Conservation (phyloP, 2,888 invertebrate species). For the Noctua janthina region DNA sequence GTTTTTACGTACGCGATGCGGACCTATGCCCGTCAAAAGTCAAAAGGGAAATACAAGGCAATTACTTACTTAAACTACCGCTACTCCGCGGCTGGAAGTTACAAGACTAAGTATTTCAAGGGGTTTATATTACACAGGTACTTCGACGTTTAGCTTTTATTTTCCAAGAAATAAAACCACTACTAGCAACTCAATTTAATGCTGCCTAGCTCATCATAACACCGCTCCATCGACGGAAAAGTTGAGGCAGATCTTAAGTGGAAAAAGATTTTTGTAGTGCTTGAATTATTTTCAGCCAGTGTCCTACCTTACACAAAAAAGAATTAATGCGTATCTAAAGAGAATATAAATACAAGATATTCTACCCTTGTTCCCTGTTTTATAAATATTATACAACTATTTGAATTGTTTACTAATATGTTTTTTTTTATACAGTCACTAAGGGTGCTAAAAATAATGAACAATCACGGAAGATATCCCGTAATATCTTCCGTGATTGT, state of each 20-base stretch:
- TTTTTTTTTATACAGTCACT: too few relatives aligned
- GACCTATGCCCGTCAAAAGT: background rate
- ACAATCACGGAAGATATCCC: too few relatives aligned
- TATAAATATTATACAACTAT: background rate
- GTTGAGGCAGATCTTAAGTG: constrained; percentile 1
- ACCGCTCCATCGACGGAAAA: constrained; percentile 2
- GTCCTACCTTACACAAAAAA: background rate
- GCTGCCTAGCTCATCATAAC: constrained; percentile 13
- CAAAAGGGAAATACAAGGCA: background rate
- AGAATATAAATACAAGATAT: background rate
- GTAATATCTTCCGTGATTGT: too few relatives aligned
- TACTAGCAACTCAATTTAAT: constrained; percentile 19
- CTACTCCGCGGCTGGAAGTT: background rate
- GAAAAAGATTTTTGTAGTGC: constrained; percentile 11
- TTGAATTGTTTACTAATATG: too few relatives aligned
- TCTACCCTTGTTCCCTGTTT: background rate
- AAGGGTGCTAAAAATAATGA: too few relatives aligned
- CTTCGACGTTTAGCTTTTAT: background rate
- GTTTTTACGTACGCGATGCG: background rate
- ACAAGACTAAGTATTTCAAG: background rate
- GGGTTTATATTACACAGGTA: background rate
- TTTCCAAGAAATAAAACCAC: constrained; percentile 19
- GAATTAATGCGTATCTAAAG: background rate
- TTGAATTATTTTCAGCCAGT: background rate
- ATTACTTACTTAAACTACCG: background rate